Evolutionary conservation across 2,888 invertebrate species (phyloP).

Genomic region (Leptopilina syphax): DNA sequence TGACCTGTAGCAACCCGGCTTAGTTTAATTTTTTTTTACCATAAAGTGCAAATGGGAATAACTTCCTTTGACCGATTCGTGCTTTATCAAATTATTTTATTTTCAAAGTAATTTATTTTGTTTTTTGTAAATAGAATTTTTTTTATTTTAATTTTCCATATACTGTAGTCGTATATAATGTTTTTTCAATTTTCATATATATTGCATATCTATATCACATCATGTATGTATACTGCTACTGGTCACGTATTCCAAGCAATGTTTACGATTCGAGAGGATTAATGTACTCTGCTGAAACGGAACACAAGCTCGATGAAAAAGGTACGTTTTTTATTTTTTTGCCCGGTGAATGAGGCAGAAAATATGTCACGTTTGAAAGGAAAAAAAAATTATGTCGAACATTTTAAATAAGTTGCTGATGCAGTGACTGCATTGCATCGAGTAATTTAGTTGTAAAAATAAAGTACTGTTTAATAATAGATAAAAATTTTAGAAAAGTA

Average conservation of each 20-base stretch:
- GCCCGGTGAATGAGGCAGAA: neutral
- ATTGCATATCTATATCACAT: neutral
- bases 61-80: no score
- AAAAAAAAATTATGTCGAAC: neutral
- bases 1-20: no score
- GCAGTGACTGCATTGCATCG: neutral
- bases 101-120: no score
- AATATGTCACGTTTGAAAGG: conserved; percentile 3
- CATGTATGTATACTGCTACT: neutral
- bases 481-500: no score
- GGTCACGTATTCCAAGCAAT: neutral
- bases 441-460: neutral
- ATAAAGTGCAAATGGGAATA: no score
- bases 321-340: neutral
- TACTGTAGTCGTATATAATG: neutral
- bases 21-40: no score
- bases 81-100: no score
- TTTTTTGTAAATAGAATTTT: no score
- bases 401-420: neutral
- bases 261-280: conserved; percentile 24
- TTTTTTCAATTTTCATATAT: neutral
- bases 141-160: neutral
- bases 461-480: no score
- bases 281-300: conserved; percentile 1
- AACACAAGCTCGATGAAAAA: neutral